These are phyloP conservation scores for Euleptes europaea DNA, from an alignment of 2,113 vertebrate species.

Conservation along the genomic window DNA sequence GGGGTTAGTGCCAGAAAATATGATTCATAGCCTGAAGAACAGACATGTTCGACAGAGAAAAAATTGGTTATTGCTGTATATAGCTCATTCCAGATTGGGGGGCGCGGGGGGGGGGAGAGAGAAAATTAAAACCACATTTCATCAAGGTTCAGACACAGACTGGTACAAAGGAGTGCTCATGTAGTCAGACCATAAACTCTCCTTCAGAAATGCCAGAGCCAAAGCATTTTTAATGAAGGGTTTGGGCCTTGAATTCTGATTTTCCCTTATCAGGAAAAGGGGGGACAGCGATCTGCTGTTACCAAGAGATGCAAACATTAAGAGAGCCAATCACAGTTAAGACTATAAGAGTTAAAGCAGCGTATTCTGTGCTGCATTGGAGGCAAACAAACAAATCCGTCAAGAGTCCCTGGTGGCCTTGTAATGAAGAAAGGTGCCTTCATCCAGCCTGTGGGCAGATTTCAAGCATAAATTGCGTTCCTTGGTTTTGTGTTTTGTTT, in stretches of 20 bases:
- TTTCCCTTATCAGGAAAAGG: not conserved
- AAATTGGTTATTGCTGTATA: conserved; percentile 1
- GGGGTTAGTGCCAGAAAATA: not conserved
- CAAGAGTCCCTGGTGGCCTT: not conserved
- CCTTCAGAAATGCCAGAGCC: not conserved
- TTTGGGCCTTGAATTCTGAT: not conserved
- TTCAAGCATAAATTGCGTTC: not conserved
- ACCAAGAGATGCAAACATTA: not conserved
- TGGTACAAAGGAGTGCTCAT: not conserved
- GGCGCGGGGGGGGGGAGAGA: no score
- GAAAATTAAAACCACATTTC: conserved; percentile 28
- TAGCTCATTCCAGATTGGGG: conserved; percentile 12
- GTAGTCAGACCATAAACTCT: not conserved
- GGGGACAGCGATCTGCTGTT: not conserved
- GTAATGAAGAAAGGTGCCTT: not conserved
- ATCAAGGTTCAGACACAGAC: conserved; percentile 3
- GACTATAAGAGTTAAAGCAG: not conserved
- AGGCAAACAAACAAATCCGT: not conserved
- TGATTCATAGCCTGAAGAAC: conserved; percentile 14
- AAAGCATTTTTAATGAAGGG: not conserved
- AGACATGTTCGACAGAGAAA: conserved; percentile 5
- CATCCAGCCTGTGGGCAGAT: not conserved
- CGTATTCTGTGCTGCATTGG: not conserved
- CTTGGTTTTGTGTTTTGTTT: not conserved
- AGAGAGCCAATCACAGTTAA: not conserved